These are phyloP conservation scores for Halcyon leucocephala DNA, from an alignment of 2,797 vertebrate genomes.

Conservation along the genomic window DNA sequence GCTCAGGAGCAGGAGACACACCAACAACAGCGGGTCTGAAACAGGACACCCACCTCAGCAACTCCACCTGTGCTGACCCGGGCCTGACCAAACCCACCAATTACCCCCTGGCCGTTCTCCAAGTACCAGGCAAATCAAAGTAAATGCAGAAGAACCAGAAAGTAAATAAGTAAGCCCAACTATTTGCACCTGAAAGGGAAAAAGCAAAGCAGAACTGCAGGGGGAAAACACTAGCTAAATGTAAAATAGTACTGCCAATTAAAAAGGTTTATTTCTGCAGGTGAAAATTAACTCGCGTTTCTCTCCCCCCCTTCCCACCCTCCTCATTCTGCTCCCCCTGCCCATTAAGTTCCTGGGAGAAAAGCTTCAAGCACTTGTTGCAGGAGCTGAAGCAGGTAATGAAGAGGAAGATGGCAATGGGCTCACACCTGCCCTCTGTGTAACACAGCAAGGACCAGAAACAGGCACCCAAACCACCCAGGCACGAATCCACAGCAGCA, in stretches of 20 bases:
- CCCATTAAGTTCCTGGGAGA: neutral
- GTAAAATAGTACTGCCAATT: fast-evolving
- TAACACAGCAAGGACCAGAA: neutral
- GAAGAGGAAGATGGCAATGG: neutral
- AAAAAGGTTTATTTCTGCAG: neutral
- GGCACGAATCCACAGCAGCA: neutral
- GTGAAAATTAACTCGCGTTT: neutral
- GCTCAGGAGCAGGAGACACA: neutral
- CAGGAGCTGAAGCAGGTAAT: neutral
- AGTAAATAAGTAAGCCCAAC: fast-evolving
- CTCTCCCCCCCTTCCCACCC: neutral
- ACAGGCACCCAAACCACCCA: neutral
- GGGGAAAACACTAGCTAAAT: neutral
- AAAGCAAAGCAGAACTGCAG: neutral
- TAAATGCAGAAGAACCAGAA: neutral
- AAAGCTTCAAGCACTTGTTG: neutral
- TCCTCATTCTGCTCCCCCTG: neutral
- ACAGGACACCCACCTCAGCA: neutral
- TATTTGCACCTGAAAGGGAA: neutral
- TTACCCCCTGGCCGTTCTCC: neutral
- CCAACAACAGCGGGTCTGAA: neutral
- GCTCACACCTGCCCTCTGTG: neutral
- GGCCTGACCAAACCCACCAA: neutral
- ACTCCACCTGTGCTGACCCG: neutral
- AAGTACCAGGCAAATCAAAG: neutral